Percentiles rank a stretch among this genome's conserved stretches.
Evolutionary conservation across 2,797 vertebrate species (phyloP).

Genomic region (Hybognathus amarus): DNA sequence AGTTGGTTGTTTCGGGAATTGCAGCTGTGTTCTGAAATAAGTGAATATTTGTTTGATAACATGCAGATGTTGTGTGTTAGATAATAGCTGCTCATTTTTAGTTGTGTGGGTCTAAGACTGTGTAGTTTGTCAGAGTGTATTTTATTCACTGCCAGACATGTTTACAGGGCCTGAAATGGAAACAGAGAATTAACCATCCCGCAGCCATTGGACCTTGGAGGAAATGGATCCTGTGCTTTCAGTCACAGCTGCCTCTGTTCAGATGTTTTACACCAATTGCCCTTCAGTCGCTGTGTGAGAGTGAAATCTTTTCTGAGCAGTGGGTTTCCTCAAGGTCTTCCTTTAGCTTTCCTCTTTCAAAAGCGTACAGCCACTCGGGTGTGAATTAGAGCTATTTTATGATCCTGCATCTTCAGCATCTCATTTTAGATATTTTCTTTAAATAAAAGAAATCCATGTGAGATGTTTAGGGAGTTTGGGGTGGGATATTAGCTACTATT

Average conservation of each 20-base stretch:
- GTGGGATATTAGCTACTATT: background rate
- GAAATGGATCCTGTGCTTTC: conserved; percentile 53
- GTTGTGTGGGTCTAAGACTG: conserved; percentile 3
- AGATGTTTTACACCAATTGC: conserved; percentile 52
- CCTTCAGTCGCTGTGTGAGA: conserved; percentile 32
- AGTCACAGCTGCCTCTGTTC: conserved; percentile 43
- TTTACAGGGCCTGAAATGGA: conserved; percentile 13
- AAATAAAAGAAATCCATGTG: background rate
- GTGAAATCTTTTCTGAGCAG: conserved; percentile 33
- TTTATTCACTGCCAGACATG: conserved; percentile 8
- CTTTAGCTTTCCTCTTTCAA: background rate
- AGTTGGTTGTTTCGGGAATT: background rate
- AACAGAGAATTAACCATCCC: conserved; percentile 44
- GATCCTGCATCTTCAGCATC: background rate
- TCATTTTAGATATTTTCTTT: background rate
- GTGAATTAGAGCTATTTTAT: background rate
- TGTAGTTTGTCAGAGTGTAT: background rate
- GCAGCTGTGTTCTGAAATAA: background rate
- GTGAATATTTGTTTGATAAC: background rate
- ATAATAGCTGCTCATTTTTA: background rate
- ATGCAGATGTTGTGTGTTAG: background rate
- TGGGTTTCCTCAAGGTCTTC: conserved; percentile 23
- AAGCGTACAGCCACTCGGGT: background rate
- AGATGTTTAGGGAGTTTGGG: background rate
- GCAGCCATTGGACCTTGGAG: conserved; percentile 40